Evolutionary conservation across 1,140 invertebrate genomes (phyloP).

Genomic region (Grapholita molesta): DNA sequence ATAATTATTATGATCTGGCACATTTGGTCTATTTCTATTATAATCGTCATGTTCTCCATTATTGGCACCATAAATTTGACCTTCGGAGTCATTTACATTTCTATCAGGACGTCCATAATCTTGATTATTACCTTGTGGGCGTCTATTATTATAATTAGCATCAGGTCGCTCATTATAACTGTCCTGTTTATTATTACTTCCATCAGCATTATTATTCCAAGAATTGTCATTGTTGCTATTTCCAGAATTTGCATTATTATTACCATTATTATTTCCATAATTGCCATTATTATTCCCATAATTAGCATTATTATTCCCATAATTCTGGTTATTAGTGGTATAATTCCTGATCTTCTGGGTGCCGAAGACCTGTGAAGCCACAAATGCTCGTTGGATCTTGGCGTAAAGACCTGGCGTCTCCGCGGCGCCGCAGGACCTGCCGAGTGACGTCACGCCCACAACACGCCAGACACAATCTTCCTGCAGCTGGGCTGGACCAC

Average conservation of each 20-base stretch:
- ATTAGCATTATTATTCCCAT: neutral
- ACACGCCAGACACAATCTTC: conserved; percentile 76
- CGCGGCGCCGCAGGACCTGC: conserved; percentile 75
- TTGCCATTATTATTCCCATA: neutral
- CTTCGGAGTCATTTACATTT: neutral
- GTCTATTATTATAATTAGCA: neutral
- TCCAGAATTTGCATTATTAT: neutral
- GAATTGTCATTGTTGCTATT: neutral
- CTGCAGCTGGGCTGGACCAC: conserved; percentile 80
- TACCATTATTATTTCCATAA: neutral
- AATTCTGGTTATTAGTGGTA: neutral
- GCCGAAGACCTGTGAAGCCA: conserved; percentile 44
- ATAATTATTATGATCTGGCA: neutral
- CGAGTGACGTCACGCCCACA: conserved; percentile 81
- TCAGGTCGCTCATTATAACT: neutral
- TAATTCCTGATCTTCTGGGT: conserved; percentile 16
- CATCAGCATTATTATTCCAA: neutral
- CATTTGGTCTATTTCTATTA: neutral
- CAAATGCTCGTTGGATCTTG: conserved; percentile 39
- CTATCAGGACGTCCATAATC: neutral
- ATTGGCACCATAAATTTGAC: neutral
- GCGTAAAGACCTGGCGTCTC: conserved; percentile 80
- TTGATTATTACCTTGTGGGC: neutral
- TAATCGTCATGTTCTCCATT: neutral
- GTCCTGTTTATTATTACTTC: neutral